phyloP scores from a whole-genome alignment of 2,888 invertebrate species.

The Hypsopygia costalis region DNA sequence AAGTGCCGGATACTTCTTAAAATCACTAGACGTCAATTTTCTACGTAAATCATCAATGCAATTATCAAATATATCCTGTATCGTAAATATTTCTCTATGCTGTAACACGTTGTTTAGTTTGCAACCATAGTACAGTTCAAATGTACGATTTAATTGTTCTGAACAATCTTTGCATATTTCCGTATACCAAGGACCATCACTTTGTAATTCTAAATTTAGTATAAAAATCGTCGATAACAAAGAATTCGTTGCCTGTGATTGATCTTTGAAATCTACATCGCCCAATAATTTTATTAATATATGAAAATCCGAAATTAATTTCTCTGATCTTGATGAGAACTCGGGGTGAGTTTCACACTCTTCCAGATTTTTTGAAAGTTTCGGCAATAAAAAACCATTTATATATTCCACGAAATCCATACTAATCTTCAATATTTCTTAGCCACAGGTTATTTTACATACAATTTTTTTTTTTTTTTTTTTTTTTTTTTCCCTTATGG shows the following conservation, averaged over 20 bases:
- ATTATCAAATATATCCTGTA: constrained; percentile 53
- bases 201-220: constrained; percentile 45
- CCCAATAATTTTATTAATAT: constrained; percentile 34
- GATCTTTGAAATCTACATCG: constrained; percentile 31
- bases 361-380: constrained; percentile 46
- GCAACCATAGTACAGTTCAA: constrained; percentile 37
- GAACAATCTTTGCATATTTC: constrained; percentile 33
- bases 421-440: not conserved
- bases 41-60: constrained; percentile 47
- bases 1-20: constrained; percentile 56
- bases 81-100: constrained; percentile 29
- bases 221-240: constrained; percentile 44
- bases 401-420: constrained; percentile 20
- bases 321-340: constrained; percentile 40
- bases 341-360: constrained; percentile 46
- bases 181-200: constrained; percentile 45
- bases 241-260: constrained; percentile 24
- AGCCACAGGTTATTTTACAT: too few species aligned
- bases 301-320: constrained; percentile 34
- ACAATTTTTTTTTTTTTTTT: too few species aligned
- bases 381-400: constrained; percentile 43
- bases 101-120: constrained; percentile 36
- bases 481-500: too few species aligned
- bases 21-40: constrained; percentile 46
- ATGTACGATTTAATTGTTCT: constrained; percentile 36